These are phyloP conservation scores for Malurus splendens DNA, from an alignment of 2,797 vertebrate genomes.

Conservation along the genomic window DNA sequence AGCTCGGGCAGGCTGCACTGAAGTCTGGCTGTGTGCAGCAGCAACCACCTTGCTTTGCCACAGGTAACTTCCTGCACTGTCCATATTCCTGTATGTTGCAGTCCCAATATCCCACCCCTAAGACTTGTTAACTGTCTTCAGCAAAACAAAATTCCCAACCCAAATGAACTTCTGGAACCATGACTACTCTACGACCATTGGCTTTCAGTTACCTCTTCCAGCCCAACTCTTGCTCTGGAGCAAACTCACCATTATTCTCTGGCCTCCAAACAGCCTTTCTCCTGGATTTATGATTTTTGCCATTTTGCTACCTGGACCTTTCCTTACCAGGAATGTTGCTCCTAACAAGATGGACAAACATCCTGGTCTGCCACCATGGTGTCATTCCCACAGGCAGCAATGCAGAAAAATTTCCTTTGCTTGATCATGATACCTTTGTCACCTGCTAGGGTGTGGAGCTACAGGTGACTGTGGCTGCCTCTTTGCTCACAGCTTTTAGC, in stretches of 20 bases:
- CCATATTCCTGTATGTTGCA: fast-evolving
- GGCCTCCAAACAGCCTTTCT: neutral
- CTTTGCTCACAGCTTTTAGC: neutral
- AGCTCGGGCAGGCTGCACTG: neutral
- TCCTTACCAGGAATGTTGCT: neutral
- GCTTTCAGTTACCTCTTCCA: neutral
- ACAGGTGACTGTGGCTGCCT: neutral
- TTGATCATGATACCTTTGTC: neutral
- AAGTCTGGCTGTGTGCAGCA: neutral
- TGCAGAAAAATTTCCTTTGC: neutral
- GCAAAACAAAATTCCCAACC: neutral
- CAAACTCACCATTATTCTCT: neutral
- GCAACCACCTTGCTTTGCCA: neutral
- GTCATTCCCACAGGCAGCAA: neutral
- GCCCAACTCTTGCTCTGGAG: neutral
- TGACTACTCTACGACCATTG: neutral
- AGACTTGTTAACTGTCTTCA: neutral
- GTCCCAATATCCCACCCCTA: neutral
- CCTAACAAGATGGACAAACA: neutral
- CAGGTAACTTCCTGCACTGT: neutral
- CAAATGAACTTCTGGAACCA: neutral
- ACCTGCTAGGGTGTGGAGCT: neutral
- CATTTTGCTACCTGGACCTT: neutral
- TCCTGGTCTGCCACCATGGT: neutral
- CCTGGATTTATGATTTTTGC: neutral